Evolutionary conservation across 2,113 vertebrate genomes (phyloP), one percentile per base, ranked within the genome.

Genomic region (Rhizomys pruinosus): DNA sequence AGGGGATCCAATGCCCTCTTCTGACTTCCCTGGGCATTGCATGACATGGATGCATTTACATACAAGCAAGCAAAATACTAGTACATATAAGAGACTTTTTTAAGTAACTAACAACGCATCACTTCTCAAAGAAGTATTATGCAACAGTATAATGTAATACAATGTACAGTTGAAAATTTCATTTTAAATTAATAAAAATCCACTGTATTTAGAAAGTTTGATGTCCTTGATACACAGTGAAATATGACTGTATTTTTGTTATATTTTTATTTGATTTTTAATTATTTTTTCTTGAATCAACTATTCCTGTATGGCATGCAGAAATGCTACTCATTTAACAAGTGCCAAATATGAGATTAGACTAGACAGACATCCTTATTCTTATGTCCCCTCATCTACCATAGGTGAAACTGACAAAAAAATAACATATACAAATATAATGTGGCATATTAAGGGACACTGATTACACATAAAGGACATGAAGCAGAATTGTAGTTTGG

Each of bases 241-340:
- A 15, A 3, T 59, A 76, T 5, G 16, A 76, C n/a, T 79, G 1
- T 25, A 57, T 55, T 77, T 92, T 80, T 76, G 7, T 47, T 86
- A 79, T 68, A 13, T 64, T 66, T 84, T 84, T 37, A 47, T 34
- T 34, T 84, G 59, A 47, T 34, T 34, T 11, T 80, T 12, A 87
- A 76, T 84, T 9, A 79, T 91, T 74, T 89, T 29, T 57, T 12
- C 57, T 79, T 2, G 32, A 25, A 69, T 86, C 16, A 74, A 63
- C 34, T 22, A 76, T 59, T 76, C 17, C 57, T 87, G 25, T 7
- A 22, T 39, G 76, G 23, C 39, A 57, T 55, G 80, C 11, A 85
- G 44, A 96, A 94, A 86, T 79, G 42, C 17, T 47, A 82, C 61
- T 92, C 29, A 23, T 59, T 73, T 84, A 80, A 59, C 52, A 93